A percentile compares a stretch with the other conserved stretches of the same genome.
phyloP scores from a whole-genome alignment of 2,113 vertebrate genomes.

The Menura novaehollandiae region DNA sequence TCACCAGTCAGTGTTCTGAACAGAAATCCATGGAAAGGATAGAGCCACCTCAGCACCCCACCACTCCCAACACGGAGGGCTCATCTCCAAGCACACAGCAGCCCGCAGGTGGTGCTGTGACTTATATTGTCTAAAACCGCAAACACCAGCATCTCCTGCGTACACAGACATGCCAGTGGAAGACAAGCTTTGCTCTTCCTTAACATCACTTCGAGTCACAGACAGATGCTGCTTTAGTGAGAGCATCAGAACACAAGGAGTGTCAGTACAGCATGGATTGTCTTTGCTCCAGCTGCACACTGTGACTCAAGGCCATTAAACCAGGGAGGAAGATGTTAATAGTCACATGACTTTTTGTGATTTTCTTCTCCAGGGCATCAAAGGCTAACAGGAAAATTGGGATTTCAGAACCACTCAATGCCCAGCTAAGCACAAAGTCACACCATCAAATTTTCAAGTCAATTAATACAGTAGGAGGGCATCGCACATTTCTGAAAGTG shows the following conservation, averaged over 20 bases:
- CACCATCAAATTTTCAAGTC: neutral
- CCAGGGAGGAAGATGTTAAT: neutral
- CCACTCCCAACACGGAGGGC: fast-evolving
- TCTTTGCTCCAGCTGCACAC: neutral
- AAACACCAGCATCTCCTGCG: neutral
- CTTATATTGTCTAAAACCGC: neutral
- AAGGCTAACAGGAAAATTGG: neutral
- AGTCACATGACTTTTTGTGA: neutral
- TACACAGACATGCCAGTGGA: neutral
- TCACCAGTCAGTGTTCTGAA: neutral
- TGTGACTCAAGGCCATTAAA: neutral
- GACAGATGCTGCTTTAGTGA: neutral
- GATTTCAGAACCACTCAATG: neutral
- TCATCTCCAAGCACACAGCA: neutral
- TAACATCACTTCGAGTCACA: neutral
- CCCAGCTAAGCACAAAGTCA: constrained; percentile 11
- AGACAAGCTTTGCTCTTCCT: neutral
- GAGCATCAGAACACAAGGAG: neutral
- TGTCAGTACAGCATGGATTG: neutral
- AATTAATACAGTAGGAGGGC: neutral
- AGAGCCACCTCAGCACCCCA: neutral
- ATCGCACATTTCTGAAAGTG: neutral
- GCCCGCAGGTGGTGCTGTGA: neutral
- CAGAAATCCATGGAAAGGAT: neutral
- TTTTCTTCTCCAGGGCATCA: neutral